A percentile compares a stretch with the other conserved stretches of the same genome.
Evolutionary conservation across 2,888 invertebrate genomes (phyloP).

Genomic region (Drosophila trichaetosa): DNA sequence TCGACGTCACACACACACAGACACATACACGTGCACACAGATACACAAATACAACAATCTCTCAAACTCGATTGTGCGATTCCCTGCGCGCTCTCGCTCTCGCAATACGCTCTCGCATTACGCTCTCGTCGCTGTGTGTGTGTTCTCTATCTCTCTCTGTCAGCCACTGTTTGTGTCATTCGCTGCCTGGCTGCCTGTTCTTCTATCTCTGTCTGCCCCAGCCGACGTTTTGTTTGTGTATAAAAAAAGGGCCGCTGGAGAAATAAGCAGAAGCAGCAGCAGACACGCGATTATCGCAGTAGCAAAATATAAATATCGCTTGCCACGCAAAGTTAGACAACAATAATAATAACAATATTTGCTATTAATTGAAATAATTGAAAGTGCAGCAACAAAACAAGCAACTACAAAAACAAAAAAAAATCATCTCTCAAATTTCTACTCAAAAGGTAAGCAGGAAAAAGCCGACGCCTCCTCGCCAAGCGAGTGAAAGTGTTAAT

Average conservation of each 20-base stretch:
- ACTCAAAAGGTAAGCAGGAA: slow-evolving; percentile 63
- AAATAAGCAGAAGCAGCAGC: slow-evolving; percentile 47
- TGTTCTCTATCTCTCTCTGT: slow-evolving; percentile 39
- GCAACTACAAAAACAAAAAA: slow-evolving; percentile 23
- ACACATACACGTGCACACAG: slow-evolving; percentile 9
- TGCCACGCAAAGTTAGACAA: slow-evolving; percentile 49
- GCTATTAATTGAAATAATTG: slow-evolving; percentile 23
- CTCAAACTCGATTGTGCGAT: slow-evolving; percentile 53
- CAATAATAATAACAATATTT: slow-evolving; percentile 32
- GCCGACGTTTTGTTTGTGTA: slow-evolving; percentile 64
- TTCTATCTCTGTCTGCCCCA: slow-evolving; percentile 43
- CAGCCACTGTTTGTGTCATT: slow-evolving; percentile 37
- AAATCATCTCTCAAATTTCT: slow-evolving; percentile 14
- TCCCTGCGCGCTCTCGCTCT: slow-evolving; percentile 37
- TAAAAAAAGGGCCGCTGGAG: slow-evolving; percentile 62
- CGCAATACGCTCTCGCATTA: slow-evolving; percentile 6
- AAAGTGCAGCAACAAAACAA: slow-evolving; percentile 33
- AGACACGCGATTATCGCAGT: slow-evolving; percentile 61
- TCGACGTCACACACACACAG: slow-evolving; percentile 45
- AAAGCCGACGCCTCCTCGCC: slow-evolving; percentile 69
- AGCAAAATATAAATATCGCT: slow-evolving; percentile 36
- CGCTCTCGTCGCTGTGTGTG: slow-evolving; percentile 43
- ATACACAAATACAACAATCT: slow-evolving; percentile 31
- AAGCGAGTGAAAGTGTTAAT: slow-evolving; percentile 72
- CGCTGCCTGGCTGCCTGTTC: slow-evolving; percentile 23